phyloP scores from a whole-genome alignment of 2,888 invertebrate species.

The Lissonota sp. region DNA sequence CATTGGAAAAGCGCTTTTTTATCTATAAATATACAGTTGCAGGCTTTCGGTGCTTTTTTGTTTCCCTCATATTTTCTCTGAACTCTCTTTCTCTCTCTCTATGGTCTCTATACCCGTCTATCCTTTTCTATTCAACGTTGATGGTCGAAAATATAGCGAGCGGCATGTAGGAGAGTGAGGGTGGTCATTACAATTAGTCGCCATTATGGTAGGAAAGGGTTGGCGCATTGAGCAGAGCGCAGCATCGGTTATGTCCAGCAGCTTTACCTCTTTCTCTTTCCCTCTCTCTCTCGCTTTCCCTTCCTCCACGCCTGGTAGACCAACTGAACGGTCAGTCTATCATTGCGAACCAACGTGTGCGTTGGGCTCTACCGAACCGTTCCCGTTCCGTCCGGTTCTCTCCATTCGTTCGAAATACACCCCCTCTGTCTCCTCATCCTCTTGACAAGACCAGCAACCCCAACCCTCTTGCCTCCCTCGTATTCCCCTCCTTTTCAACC shows the following conservation, averaged over 20 bases:
- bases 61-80: constrained; percentile 29
- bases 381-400: constrained; percentile 63
- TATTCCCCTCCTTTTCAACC: too few relatives aligned
- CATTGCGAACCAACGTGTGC: constrained; percentile 75
- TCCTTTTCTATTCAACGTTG: constrained; percentile 56
- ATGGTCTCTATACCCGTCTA: neutral
- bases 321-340: constrained; percentile 76
- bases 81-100: constrained; percentile 21
- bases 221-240: constrained; percentile 55
- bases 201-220: constrained; percentile 76
- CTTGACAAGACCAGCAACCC: constrained; percentile 61
- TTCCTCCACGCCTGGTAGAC: constrained; percentile 65
- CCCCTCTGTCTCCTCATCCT: constrained; percentile 55
- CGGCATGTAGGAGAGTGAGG: constrained; percentile 69
- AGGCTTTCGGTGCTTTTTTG: too few relatives aligned
- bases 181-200: constrained; percentile 79
- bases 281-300: neutral
- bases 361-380: constrained; percentile 72
- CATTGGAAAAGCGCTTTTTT: too few relatives aligned
- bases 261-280: constrained; percentile 8
- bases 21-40: too few relatives aligned
- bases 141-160: constrained; percentile 62
- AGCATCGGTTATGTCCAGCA: constrained; percentile 43
- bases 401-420: constrained; percentile 69
- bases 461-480: constrained; percentile 60